phyloP scores from a whole-genome alignment of 2,888 invertebrate genomes.

The Slavum lentiscoides region DNA sequence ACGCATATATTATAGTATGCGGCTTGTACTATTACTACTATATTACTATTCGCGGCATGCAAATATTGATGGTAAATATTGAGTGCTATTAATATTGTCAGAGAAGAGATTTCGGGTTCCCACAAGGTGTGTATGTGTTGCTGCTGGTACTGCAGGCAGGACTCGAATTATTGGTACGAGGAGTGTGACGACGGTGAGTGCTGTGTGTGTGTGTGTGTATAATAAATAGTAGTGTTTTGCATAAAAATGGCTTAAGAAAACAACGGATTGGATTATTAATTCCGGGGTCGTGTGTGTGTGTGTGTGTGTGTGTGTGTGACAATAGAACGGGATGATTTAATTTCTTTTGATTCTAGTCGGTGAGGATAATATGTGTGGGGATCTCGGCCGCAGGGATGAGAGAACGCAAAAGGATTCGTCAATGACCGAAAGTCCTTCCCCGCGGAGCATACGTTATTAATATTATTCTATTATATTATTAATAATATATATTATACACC shows the following conservation, averaged over 20 bases:
- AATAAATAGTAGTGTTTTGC: slow-evolving; percentile 21
- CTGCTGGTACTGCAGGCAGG: no score
- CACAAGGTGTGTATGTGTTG: slow-evolving; percentile 16
- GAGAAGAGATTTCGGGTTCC: slow-evolving; percentile 38
- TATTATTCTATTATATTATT: no score
- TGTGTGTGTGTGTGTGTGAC: neutral
- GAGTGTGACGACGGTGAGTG: no score
- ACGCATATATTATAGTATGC: slow-evolving; percentile 15
- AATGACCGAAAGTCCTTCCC: slow-evolving; percentile 28
- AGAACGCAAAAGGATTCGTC: slow-evolving; percentile 17
- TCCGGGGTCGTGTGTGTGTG: neutral
- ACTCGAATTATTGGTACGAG: no score
- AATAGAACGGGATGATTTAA: slow-evolving; percentile 27
- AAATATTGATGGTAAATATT: slow-evolving; percentile 54
- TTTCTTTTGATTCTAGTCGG: slow-evolving; percentile 47
- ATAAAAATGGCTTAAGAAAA: slow-evolving; percentile 52
- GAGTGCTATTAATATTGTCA: slow-evolving; percentile 53
- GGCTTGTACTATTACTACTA: slow-evolving; percentile 18
- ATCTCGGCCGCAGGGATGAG: neutral
- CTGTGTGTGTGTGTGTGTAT: no score
- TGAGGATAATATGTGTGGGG: slow-evolving; percentile 3
- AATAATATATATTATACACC: neutral
- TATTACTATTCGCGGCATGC: neutral
- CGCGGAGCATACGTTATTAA: slow-evolving; percentile 2
- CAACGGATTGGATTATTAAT: slow-evolving; percentile 49